phyloP scores from a whole-genome alignment of 2,888 invertebrate genomes.

The Ctenicera cuprea region DNA sequence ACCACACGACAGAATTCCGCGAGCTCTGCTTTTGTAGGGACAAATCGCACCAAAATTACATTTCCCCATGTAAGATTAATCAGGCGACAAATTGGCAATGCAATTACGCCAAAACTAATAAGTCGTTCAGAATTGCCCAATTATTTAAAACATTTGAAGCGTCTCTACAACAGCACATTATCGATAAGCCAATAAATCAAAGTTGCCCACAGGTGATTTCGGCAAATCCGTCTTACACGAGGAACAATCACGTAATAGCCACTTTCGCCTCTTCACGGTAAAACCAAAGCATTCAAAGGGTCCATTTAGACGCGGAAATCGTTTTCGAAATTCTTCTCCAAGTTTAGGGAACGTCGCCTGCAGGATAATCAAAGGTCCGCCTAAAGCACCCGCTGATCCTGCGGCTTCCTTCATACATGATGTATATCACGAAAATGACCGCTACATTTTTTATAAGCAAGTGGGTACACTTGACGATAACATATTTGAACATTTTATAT shows the following conservation, averaged over 20 bases:
- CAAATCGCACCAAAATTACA: constrained; percentile 47
- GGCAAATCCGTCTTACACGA: not conserved
- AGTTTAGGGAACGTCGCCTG: constrained; percentile 36
- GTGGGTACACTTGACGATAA: constrained; percentile 25
- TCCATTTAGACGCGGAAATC: constrained; percentile 39
- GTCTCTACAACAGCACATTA: no score
- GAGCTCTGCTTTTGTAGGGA: constrained; percentile 39
- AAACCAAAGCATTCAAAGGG: constrained; percentile 6
- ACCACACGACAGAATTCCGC: constrained; percentile 49
- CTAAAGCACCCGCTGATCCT: constrained; percentile 33
- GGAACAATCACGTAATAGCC: constrained; percentile 6
- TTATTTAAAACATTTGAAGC: not conserved
- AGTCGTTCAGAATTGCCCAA: constrained; percentile 23
- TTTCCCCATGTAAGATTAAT: constrained; percentile 44
- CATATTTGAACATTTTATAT: constrained; percentile 7
- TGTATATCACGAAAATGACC: constrained; percentile 49
- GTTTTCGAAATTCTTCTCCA: constrained; percentile 34
- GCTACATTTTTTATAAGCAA: constrained; percentile 48
- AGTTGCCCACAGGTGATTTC: not conserved
- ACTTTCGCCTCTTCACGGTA: constrained; percentile 1
- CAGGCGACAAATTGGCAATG: constrained; percentile 39
- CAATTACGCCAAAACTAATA: constrained; percentile 11
- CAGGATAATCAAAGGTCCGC: constrained; percentile 32
- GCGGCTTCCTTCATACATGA: constrained; percentile 47
- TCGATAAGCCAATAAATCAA: constrained; percentile 1